These are phyloP conservation scores for Campoletis sonorensis DNA, from an alignment of 1,140 invertebrate species.

Conservation along the genomic window DNA sequence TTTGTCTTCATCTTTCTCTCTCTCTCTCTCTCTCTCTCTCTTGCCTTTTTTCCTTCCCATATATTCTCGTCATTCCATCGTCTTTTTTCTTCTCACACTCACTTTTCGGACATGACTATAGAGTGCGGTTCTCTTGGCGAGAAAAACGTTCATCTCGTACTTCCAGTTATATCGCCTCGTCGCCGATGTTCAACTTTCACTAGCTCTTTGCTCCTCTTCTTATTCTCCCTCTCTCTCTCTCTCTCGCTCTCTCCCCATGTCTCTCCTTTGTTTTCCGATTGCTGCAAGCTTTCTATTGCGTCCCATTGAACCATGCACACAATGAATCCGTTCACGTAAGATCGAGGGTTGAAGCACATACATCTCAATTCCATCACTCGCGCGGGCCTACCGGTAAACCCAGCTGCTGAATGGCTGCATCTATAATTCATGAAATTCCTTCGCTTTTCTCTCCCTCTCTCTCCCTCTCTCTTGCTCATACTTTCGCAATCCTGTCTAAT, in stretches of 20 bases:
- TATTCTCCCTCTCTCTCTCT: no score
- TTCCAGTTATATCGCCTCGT: conserved; percentile 21
- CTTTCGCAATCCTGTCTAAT: conserved; percentile 42
- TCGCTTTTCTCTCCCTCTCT: conserved; percentile 44
- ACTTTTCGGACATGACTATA: background rate
- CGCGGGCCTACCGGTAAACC: conserved; percentile 9
- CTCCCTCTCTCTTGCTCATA: no score
- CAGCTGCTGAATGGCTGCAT: conserved; percentile 57
- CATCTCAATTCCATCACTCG: background rate
- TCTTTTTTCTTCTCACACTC: conserved; percentile 40
- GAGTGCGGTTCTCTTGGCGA: background rate
- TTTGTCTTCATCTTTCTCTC: conserved; percentile 13
- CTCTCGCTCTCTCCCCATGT: no score
- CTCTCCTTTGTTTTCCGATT: conserved; percentile 14
- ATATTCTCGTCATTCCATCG: conserved; percentile 46
- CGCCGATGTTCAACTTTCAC: conserved; percentile 39
- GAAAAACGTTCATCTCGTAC: conserved; percentile 11
- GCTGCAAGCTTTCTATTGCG: conserved; percentile 28
- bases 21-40: background rate
- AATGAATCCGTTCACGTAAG: conserved; percentile 9
- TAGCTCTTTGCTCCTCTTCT: conserved; percentile 41
- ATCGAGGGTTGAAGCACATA: conserved; percentile 8
- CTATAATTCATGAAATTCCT: conserved; percentile 65
- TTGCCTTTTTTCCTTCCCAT: background rate
- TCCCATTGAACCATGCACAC: background rate